A percentile compares a stretch with the other conserved stretches of the same genome.
These are phyloP conservation scores for Phallusia fumigata DNA, from an alignment of 23 tunicate genomes.

Conservation along the genomic window DNA sequence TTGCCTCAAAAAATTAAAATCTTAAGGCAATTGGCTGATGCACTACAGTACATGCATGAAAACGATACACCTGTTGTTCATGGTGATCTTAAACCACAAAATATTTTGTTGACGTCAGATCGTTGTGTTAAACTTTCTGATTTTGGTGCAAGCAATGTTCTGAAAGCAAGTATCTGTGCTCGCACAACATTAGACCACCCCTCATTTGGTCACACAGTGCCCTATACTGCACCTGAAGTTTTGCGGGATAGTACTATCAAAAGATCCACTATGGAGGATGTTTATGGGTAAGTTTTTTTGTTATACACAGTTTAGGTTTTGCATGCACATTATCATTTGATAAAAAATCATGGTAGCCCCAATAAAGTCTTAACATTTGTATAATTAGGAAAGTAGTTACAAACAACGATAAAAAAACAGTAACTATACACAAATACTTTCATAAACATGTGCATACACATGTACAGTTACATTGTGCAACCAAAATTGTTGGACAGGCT, in stretches of 20 bases:
- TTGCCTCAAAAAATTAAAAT: not conserved
- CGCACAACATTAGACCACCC: not conserved
- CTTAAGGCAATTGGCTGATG: slow-evolving; percentile 8
- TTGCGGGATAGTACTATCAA: not conserved
- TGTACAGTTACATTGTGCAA: too few species aligned
- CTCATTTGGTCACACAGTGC: not conserved
- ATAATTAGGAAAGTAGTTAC: too few species aligned
- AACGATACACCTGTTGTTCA: slow-evolving; percentile 6
- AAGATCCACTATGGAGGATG: not conserved
- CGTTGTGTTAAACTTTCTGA: slow-evolving; percentile 5
- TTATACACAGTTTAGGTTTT: too few species aligned
- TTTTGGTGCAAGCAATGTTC: slow-evolving; percentile 21
- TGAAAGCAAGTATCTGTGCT: not conserved
- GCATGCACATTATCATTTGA: too few species aligned
- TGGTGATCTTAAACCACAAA: slow-evolving; percentile 28
- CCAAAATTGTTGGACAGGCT: too few species aligned
- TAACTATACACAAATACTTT: too few species aligned
- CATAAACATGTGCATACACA: too few species aligned
- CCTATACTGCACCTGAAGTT: not conserved
- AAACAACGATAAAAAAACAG: too few species aligned
- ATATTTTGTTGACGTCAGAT: slow-evolving; percentile 12
- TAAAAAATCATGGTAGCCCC: too few species aligned
- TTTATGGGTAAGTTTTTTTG: slow-evolving; percentile 10
- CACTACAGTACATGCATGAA: slow-evolving; percentile 11
- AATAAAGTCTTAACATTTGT: too few species aligned